These are phyloP conservation scores for Pangasius macronema DNA, from an alignment of 2,797 vertebrate genomes.

Conservation along the genomic window DNA sequence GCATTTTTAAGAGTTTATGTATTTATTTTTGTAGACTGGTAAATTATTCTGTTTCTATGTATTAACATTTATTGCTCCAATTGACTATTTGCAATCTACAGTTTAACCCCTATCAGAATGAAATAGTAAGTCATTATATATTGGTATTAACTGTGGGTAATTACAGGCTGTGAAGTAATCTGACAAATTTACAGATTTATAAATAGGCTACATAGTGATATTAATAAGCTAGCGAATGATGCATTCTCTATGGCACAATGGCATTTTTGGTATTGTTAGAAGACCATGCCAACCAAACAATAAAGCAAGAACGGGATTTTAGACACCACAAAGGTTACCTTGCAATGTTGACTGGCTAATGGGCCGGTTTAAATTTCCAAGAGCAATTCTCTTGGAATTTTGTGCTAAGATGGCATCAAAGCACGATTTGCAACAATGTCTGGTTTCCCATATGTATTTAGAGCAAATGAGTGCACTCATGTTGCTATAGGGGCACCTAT, in stretches of 20 bases:
- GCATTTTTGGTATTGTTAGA: neutral
- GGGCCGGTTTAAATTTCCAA: neutral
- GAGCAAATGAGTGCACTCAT: neutral
- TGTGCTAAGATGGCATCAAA: neutral
- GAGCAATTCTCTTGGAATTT: neutral
- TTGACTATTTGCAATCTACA: neutral
- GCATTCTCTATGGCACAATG: neutral
- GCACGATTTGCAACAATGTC: neutral
- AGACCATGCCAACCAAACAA: neutral
- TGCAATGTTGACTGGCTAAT: neutral
- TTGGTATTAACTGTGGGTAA: neutral
- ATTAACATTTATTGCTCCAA: neutral
- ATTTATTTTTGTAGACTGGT: neutral
- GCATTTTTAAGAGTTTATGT: neutral
- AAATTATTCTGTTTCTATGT: neutral
- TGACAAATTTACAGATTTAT: neutral
- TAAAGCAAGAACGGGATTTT: neutral
- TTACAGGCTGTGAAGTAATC: neutral
- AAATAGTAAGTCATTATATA: neutral
- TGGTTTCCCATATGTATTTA: neutral
- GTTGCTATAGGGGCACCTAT: neutral
- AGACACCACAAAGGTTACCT: neutral
- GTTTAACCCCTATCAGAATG: neutral
- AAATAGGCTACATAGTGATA: neutral
- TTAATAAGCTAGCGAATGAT: neutral